Evolutionary conservation across 2,888 invertebrate species (phyloP), one percentile per base, ranked within the genome.

Genomic region (Asteroscopus sphinx): DNA sequence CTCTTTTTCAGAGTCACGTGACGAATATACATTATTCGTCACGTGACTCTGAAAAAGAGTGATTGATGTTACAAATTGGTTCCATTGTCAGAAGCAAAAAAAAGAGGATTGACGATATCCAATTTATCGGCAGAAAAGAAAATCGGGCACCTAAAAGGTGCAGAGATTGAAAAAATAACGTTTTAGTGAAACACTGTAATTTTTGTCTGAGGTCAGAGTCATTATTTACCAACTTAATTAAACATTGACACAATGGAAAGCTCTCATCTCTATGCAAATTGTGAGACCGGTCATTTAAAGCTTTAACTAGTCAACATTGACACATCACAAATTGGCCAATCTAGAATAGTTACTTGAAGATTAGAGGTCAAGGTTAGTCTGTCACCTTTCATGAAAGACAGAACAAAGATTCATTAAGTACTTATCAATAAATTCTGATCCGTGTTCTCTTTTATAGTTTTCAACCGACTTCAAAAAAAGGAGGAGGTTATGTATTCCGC

Each of bases 11-110:
- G n/a, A n/a, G n/a, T n/a, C n/a, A n/a, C n/a, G n/a, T n/a, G n/a
- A n/a, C n/a, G n/a, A n/a, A n/a, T n/a, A n/a, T n/a, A n/a, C n/a
- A n/a, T n/a, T n/a, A n/a, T n/a, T n/a, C n/a, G n/a, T n/a, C n/a
- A n/a, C n/a, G n/a, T n/a, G n/a, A n/a, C n/a, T n/a, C n/a, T n/a
- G n/a, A n/a, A n/a, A n/a, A n/a, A n/a, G n/a, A n/a, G n/a, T n/a
- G n/a, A n/a, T n/a, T n/a, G n/a, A n/a, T n/a, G n/a, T n/a, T 25
- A 76, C 82, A 84, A 85, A 86, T 85, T 82, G 80, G 77, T 80
- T 76, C 73, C 80, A 81, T 81, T 84, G 85, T 83, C 68, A 46
- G 58, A 40, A 41, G 16, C 32, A 73, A 12, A 77, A 77, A 81
- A 77, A 79, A 66, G n/a, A 64, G 73, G 77, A 77, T 77, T 67